phyloP scores from a whole-genome alignment of 2,113 vertebrate genomes.

The Neofelis nebulosa region DNA sequence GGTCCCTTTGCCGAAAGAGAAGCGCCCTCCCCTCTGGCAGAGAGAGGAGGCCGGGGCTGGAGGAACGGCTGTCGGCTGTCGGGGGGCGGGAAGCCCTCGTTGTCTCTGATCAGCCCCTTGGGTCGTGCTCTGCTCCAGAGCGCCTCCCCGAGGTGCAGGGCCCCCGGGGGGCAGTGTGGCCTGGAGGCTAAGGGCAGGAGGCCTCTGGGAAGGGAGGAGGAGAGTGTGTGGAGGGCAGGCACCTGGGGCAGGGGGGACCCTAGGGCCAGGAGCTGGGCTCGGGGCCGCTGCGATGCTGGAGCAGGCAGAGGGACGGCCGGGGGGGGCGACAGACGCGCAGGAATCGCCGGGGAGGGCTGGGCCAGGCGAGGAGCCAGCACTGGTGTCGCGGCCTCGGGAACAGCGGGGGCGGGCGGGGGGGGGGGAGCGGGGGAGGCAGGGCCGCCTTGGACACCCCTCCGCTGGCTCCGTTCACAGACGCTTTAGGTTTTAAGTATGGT shows the following conservation, averaged over 20 bases:
- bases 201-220: background rate
- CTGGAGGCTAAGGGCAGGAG: background rate
- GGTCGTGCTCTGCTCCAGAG: background rate
- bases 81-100: fast-evolving
- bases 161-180: background rate
- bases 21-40: background rate
- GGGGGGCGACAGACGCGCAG: background rate
- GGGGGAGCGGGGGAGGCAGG: fast-evolving
- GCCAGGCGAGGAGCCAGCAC: background rate
- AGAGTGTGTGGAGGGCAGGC: background rate
- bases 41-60: background rate
- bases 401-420: background rate
- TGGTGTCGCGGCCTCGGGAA: background rate
- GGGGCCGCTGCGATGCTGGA: background rate
- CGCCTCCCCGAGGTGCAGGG: background rate
- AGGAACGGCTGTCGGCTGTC: background rate
- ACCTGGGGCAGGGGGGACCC: background rate
- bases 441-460: background rate
- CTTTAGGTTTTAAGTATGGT: background rate
- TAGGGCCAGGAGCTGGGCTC: background rate
- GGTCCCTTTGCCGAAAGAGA: background rate
- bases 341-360: background rate
- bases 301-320: slow-evolving; percentile 21
- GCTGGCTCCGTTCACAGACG: background rate
- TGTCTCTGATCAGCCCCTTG: background rate